Conservation (phyloP, 1,140 invertebrate species). For the Ericerus pela region DNA sequence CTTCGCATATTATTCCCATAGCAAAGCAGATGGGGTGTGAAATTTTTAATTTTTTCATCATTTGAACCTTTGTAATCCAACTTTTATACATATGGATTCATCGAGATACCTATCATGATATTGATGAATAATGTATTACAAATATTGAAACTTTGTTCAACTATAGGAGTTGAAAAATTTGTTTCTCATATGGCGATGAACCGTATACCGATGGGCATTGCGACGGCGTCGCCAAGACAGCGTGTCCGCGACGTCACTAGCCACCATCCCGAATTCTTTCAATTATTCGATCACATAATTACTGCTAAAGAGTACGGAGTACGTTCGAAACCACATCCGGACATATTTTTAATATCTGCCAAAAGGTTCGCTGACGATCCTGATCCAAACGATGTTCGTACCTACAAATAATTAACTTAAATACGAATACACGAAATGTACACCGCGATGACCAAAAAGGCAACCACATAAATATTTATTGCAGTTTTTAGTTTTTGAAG, state of each 20-base stretch:
- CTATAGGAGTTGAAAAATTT: constrained; percentile 64
- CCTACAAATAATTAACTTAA: background rate
- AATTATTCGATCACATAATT: constrained; percentile 64
- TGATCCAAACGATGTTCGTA: constrained; percentile 41
- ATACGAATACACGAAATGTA: background rate
- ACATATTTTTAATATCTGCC: constrained; percentile 78
- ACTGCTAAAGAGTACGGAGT: constrained; percentile 74
- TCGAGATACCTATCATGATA: no score
- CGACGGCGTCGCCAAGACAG: no score
- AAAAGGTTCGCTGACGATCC: constrained; percentile 59
- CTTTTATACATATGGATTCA: no score
- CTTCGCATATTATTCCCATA: no score
- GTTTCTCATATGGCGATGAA: constrained; percentile 62
- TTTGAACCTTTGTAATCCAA: no score
- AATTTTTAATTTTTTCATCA: no score
- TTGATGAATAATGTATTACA: no score
- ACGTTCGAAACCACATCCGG: constrained; percentile 80
- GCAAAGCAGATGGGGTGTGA: no score
- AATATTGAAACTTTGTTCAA: no score
- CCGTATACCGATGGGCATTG: constrained; percentile 68
- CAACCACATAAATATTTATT: constrained; percentile 18
- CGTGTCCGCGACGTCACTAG: no score
- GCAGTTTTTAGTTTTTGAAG: constrained; percentile 82
- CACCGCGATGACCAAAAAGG: background rate
- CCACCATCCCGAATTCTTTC: constrained; percentile 23